These are phyloP conservation scores for Astropecten irregularis DNA, from an alignment of 53 echinoderm and acorn worm species.

Conservation along the genomic window DNA sequence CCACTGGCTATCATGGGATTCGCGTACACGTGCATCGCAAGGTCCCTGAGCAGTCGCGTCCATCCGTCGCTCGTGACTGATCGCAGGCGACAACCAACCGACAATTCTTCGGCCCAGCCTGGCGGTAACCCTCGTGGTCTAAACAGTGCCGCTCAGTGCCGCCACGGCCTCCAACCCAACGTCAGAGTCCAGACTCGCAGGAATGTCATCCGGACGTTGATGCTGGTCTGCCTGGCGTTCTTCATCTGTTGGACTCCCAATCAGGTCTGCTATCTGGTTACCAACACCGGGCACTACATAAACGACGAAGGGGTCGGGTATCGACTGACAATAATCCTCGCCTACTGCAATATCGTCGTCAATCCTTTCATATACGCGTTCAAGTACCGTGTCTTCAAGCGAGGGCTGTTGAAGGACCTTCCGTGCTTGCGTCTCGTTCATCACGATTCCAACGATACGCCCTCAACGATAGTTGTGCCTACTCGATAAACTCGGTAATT, in stretches of 20 bases:
- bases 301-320: not conserved
- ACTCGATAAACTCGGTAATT: no score
- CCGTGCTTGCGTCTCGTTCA: not conserved
- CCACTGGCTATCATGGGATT: conserved; percentile 34
- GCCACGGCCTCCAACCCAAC: not conserved
- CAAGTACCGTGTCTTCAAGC: conserved; percentile 21
- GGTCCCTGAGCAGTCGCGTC: not conserved
- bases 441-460: not conserved
- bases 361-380: conserved; percentile 54
- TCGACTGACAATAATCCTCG: conserved; percentile 20
- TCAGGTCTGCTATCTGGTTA: conserved; percentile 24
- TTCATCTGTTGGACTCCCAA: conserved; percentile 41
- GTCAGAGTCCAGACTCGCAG: not conserved
- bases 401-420: not conserved
- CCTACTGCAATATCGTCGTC: conserved; percentile 29
- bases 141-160: not conserved
- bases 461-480: no score
- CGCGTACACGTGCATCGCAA: conserved; percentile 18
- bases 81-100: not conserved
- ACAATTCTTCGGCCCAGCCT: not conserved
- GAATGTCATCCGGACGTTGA: conserved; percentile 47
- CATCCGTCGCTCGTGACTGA: not conserved
- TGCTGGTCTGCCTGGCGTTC: conserved; percentile 21
- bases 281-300: conserved; percentile 4
- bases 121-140: not conserved